A percentile compares a stretch with the other conserved stretches of the same genome.
phyloP scores from a whole-genome alignment of 2,113 vertebrate species.

The Heterotilapia buettikoferi region DNA sequence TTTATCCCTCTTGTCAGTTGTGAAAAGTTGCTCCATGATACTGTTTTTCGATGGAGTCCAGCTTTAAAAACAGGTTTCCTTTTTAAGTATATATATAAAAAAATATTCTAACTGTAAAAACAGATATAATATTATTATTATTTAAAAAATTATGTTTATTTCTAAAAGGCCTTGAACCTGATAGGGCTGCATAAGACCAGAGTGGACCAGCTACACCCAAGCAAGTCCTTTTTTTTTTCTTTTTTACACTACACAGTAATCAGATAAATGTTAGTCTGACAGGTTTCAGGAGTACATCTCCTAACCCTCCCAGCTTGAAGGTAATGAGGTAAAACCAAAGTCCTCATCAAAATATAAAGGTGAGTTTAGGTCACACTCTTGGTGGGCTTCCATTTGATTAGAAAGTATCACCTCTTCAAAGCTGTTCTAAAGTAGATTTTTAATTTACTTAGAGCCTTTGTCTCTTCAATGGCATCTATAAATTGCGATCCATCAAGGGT shows the following conservation, averaged over 20 bases:
- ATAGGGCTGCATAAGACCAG: neutral
- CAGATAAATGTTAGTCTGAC: conserved; percentile 56
- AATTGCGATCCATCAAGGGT: neutral
- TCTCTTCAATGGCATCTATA: conserved; percentile 23
- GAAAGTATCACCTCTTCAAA: conserved; percentile 46
- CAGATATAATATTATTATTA: neutral
- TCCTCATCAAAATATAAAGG: conserved; percentile 49
- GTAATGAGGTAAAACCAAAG: conserved; percentile 59
- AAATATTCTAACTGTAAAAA: neutral
- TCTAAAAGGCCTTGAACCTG: neutral
- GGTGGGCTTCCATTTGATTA: conserved; percentile 61
- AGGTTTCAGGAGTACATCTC: conserved; percentile 58
- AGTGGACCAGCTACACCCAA: conserved; percentile 12
- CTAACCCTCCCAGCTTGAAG: conserved; percentile 38
- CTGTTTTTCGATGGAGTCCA: neutral
- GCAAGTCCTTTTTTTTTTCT: conserved; percentile 8
- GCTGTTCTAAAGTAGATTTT: conserved; percentile 39
- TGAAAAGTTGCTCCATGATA: neutral
- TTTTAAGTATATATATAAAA: neutral
- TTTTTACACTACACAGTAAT: conserved; percentile 28
- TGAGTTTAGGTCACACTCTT: conserved; percentile 39
- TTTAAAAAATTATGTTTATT: neutral
- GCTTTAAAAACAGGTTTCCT: neutral
- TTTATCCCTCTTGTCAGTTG: neutral
- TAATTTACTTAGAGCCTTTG: conserved; percentile 26